A percentile compares a stretch with the other conserved stretches of the same genome.
Conservation (phyloP, 2,113 vertebrate species). For the Hydrochoerus hydrochaeris region DNA sequence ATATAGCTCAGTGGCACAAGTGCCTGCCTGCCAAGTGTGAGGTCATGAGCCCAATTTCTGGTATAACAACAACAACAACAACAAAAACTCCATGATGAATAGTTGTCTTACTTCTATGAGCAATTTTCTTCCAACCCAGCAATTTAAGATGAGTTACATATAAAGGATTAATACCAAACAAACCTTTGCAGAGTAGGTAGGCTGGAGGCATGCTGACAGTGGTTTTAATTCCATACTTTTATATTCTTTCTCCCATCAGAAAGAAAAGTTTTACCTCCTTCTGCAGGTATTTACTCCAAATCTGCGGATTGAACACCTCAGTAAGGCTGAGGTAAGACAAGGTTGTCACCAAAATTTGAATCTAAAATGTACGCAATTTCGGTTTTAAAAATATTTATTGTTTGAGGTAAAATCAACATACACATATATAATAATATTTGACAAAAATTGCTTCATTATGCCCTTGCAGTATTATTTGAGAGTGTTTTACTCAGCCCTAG, state of each 20-base stretch:
- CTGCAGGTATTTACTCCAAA: not conserved
- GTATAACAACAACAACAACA: no score
- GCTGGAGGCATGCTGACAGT: not conserved
- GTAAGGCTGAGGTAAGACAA: not conserved
- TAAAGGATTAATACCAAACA: not conserved
- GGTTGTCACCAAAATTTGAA: not conserved
- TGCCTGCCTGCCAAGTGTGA: no score
- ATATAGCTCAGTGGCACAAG: no score
- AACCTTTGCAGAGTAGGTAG: not conserved
- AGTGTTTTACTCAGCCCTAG: not conserved
- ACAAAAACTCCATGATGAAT: fast-evolving
- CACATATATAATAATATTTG: not conserved
- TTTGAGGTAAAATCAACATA: not conserved
- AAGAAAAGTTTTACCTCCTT: not conserved
- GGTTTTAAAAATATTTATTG: not conserved
- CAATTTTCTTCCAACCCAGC: not conserved
- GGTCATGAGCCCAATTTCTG: no score
- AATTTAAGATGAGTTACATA: not conserved
- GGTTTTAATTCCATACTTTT: not conserved
- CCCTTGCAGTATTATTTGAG: not conserved
- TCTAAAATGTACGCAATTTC: not conserved
- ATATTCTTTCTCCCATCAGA: not conserved
- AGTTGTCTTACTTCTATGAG: not conserved
- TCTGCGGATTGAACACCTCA: not conserved
- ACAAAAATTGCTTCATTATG: not conserved